These are phyloP conservation scores for Lampris megalopsis DNA, from an alignment of 2,113 vertebrate species.

Conservation along the genomic window DNA sequence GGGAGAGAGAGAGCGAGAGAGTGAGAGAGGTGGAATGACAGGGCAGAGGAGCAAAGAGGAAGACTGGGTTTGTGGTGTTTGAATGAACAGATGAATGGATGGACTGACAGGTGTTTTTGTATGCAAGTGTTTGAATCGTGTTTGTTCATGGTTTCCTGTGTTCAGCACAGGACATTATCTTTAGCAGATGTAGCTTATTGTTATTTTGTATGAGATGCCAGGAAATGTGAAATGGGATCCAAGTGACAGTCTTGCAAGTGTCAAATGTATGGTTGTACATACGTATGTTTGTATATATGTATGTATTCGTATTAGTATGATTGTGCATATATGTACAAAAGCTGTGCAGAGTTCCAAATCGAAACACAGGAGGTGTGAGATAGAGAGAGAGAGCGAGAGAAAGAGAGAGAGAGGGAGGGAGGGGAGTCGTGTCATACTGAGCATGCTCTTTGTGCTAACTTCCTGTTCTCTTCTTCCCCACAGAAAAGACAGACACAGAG, in stretches of 20 bases:
- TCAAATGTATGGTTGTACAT: background rate
- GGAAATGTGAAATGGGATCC: no score
- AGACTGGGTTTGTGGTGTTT: constrained; percentile 7
- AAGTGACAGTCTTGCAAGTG: no score
- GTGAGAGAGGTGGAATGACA: no score
- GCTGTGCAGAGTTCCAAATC: constrained; percentile 33
- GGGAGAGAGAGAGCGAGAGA: constrained; percentile 20
- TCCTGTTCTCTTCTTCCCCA: constrained; percentile 80
- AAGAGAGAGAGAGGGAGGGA: constrained; percentile 28
- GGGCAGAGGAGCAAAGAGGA: constrained; percentile 22
- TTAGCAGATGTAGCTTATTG: no score
- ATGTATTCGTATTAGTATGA: no score
- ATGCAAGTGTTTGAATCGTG: background rate
- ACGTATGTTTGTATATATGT: background rate
- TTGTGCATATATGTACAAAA: background rate
- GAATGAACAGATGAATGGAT: constrained; percentile 22
- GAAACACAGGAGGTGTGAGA: constrained; percentile 51
- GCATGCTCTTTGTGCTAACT: constrained; percentile 81
- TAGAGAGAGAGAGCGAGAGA: constrained; percentile 25
- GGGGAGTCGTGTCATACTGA: constrained; percentile 67
- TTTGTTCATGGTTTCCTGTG: background rate
- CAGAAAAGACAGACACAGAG: constrained; percentile 68
- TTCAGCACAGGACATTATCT: background rate
- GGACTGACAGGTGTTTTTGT: constrained; percentile 33
- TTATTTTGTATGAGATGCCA: no score